Evolutionary conservation across 2,797 vertebrate genomes (phyloP).

Genomic region (Capromys pilorides): DNA sequence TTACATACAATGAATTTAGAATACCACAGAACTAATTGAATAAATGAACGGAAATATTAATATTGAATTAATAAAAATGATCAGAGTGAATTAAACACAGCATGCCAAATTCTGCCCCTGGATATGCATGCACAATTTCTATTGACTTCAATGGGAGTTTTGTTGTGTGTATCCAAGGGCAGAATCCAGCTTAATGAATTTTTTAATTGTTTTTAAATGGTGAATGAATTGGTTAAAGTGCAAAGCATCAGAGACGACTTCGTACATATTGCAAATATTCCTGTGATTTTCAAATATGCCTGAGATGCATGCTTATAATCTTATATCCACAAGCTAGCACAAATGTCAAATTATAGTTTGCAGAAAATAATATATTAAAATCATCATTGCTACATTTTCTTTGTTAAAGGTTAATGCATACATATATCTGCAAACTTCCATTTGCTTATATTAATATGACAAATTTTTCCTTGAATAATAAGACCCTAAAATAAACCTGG

Average conservation of each 20-base stretch:
- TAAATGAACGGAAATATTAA: constrained; percentile 88
- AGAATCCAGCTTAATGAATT: constrained; percentile 85
- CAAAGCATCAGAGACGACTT: constrained; percentile 82
- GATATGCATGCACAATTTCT: constrained; percentile 82
- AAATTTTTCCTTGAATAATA: constrained; percentile 58
- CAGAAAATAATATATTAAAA: constrained; percentile 62
- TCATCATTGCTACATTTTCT: constrained; percentile 4
- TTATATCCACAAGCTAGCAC: constrained; percentile 42
- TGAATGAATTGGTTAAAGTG: constrained; percentile 85
- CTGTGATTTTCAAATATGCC: constrained; percentile 44
- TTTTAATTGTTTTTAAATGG: constrained; percentile 86
- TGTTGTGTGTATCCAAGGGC: constrained; percentile 82
- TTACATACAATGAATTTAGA: constrained; percentile 88
- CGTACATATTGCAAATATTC: constrained; percentile 72
- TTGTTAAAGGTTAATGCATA: constrained; percentile 43
- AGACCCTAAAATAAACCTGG: constrained; percentile 39
- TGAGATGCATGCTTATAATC: constrained; percentile 60
- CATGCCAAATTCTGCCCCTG: constrained; percentile 85
- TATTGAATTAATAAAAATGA: constrained; percentile 89
- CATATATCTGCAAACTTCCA: neutral
- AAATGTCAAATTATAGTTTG: constrained; percentile 62
- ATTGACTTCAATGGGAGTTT: constrained; percentile 87
- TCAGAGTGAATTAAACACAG: constrained; percentile 88
- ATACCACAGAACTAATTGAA: constrained; percentile 88
- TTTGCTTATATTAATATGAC: constrained; percentile 39